A percentile compares a stretch with the other conserved stretches of the same genome.
Conservation (phyloP, 2,888 invertebrate species). For the Monopis laevigella region DNA sequence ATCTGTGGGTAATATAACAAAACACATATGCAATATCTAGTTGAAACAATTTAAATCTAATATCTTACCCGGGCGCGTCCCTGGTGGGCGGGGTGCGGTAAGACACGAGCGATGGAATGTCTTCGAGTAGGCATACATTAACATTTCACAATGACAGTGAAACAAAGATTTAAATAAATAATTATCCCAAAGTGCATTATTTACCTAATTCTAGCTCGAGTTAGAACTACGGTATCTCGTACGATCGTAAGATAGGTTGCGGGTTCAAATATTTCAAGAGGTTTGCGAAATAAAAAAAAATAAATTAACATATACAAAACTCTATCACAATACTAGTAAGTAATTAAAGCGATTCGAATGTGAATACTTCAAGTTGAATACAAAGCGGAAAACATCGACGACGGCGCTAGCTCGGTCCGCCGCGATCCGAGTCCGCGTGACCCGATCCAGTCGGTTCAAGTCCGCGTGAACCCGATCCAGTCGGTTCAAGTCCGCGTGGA, state of each 20-base stretch:
- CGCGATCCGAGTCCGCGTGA: slow-evolving; percentile 16
- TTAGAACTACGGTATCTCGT: slow-evolving; percentile 52
- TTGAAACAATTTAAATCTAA: slow-evolving; percentile 66
- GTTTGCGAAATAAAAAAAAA: slow-evolving; percentile 65
- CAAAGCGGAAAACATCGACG: slow-evolving; percentile 38
- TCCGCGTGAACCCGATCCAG: slow-evolving; percentile 14
- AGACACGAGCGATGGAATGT: slow-evolving; percentile 49
- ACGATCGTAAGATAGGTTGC: slow-evolving; percentile 54
- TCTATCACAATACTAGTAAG: slow-evolving; percentile 69
- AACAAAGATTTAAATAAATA: slow-evolving; percentile 31
- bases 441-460: slow-evolving; percentile 11
- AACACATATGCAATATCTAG: slow-evolving; percentile 66
- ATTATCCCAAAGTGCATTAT: slow-evolving; percentile 44
- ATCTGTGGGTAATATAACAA: slow-evolving; percentile 63
- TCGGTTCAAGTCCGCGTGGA: slow-evolving; percentile 22
- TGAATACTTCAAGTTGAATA: slow-evolving; percentile 63
- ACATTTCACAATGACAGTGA: slow-evolving; percentile 7
- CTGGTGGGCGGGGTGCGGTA: slow-evolving; percentile 23
- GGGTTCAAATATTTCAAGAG: slow-evolving; percentile 49
- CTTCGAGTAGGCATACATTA: slow-evolving; percentile 26
- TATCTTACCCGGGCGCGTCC: slow-evolving; percentile 62
- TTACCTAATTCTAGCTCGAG: slow-evolving; percentile 59
- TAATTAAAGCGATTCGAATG: slow-evolving; percentile 67
- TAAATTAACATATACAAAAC: slow-evolving; percentile 68
- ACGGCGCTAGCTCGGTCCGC: no score